Base-by-base conservation (phyloP, 1,140 invertebrate genomes). In the Oreohelix idahoensis region DNA sequence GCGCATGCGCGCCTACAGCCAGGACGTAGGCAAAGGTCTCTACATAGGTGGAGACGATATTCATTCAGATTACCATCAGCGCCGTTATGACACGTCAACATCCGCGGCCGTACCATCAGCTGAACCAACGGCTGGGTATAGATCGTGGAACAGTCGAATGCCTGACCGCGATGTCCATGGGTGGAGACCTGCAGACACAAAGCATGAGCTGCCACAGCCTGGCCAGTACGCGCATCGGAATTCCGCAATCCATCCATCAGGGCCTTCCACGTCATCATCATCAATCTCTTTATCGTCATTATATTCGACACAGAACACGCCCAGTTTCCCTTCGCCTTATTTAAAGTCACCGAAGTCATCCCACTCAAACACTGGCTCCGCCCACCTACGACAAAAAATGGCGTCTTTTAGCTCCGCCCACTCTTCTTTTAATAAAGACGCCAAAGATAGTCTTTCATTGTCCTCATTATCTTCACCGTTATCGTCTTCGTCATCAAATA, bases 41-140 rank as follows among this genome's bases (percentile, higher is more conserved):
- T 79, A 63, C 77, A 76, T 74, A 11, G 42, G 79, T 0, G 77
- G 53, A n/a, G 36, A 66, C 5, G 53, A 42, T 32, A 20, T 15
- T 20, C 45, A 26, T n/a, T 66, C 74, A 58, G 26, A 74, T 17
- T 32, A 70, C 23, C 17, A 66, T 53, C 51, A 63, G 10, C 58
- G 23, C 13, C 45, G 32, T 51, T 13, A 51, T 42, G 53, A 58
- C 23, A 58, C 53, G 20, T 23, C 53, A n/a, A 4, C 53, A n/a
- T 58, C 2, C n/a, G 26, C 10, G 20, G 17, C 8, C 15, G 17
- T 58, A n/a, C 51, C 2, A 26, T 4, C 23, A 58, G 1, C 23
- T 23, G 10, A 58, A 23, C 15, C 23, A 49, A 23, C 51, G 10
- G 2, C 51, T 20, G 26, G 51, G 23, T 10, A 17, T 11, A 58